Base-by-base conservation (phyloP, 2,888 invertebrate genomes). In the Heliconius sara region DNA sequence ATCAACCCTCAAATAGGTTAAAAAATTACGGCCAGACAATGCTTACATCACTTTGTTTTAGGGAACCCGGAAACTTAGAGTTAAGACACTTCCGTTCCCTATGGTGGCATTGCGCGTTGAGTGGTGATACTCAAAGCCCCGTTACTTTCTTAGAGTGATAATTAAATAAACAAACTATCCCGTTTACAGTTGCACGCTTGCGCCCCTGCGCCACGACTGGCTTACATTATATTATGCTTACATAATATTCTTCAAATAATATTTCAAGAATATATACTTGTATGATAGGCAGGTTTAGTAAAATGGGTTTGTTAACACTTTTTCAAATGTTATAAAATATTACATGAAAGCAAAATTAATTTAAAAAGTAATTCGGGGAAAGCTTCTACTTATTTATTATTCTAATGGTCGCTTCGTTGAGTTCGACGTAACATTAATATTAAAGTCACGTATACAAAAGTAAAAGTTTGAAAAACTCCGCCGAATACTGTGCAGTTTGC, bases 401-500 rank as follows among this genome's bases (percentile, higher is more conserved):
- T 74, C 68, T 74, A 78, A 73, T 68, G 74, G 74, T 68, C 39
- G 43, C 73, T 67, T 78, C 52, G 67, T 19, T 60, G 78, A 74
- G 52, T 52, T 73, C 34, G 39, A 52, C 57, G n/a, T 70, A 25
- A 78, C 76, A 81, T 81, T 79, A 75, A 79, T 79, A 80, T 81
- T 78, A 65, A 47, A 70, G 65, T 34, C 80, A 83, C 81, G 82
- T 82, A 78, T 74, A 72, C 13, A 65, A 39, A 27, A n/a, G n/a
- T n/a, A n/a, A n/a, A 79, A 80, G 74, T 80, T 79, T 34, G 76
- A 73, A 67, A 79, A 80, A 67, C 65, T 66, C 60, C 39, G 75
- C 57, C 39, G 74, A 78, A 81, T 63, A 66, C 78, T 75, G 79
- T 76, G 57, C 80, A 84, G 79, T 83, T 84, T 82, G 68, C 81